A percentile compares a stretch with the other conserved stretches of the same genome.
Evolutionary conservation across 2,113 vertebrate genomes (phyloP).

Genomic region (Caranx melampygus): DNA sequence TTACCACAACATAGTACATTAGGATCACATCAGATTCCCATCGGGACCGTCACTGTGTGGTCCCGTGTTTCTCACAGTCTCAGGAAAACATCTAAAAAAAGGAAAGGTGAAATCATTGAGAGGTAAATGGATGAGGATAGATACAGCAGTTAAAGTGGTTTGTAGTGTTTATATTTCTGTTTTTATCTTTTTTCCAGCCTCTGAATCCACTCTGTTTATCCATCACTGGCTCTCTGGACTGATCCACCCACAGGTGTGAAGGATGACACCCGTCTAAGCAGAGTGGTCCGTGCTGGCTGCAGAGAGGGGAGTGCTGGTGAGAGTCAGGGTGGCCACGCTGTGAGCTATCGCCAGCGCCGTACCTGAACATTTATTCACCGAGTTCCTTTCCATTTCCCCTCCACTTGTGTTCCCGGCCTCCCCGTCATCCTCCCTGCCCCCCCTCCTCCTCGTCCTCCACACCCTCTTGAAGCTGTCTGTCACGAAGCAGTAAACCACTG

Average conservation of each 20-base stretch:
- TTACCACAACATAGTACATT: background rate
- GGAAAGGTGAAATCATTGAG: background rate
- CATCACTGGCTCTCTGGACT: conserved; percentile 11
- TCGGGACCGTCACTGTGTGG: background rate
- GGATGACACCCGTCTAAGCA: conserved; percentile 2
- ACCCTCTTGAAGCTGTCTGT: conserved; percentile 91
- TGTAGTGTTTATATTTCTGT: background rate
- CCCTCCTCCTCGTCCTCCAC: conserved; percentile 68
- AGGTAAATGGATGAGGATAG: background rate
- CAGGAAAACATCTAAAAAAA: background rate
- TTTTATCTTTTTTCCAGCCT: too few species aligned
- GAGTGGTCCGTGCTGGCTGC: conserved; percentile 26
- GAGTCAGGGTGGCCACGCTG: conserved; percentile 69
- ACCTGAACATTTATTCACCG: conserved; percentile 71
- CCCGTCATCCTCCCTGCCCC: conserved; percentile 48
- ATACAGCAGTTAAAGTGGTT: background rate
- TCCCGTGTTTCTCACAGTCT: conserved; percentile 11
- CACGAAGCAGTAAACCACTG: conserved; percentile 97
- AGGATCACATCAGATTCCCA: background rate
- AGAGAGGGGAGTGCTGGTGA: conserved; percentile 48
- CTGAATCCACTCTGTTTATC: background rate
- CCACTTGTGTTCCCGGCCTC: conserved; percentile 69
- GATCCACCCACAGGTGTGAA: background rate
- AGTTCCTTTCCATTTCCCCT: conserved; percentile 71
- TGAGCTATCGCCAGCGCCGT: conserved; percentile 68